Evolutionary conservation across 1,140 invertebrate genomes (phyloP).

Genomic region (Doryteuthis pealeii): DNA sequence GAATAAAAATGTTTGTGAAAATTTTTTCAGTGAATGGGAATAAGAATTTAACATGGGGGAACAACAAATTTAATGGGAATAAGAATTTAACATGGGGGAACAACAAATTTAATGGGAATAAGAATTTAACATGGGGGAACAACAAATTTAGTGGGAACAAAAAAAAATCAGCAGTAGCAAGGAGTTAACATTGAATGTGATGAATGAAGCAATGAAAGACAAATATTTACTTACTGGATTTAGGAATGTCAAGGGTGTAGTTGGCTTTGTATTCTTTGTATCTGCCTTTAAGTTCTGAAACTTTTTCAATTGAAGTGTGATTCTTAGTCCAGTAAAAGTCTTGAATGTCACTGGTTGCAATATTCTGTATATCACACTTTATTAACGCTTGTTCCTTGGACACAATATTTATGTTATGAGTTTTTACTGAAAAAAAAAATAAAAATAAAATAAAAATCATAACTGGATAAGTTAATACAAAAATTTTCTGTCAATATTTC

Average conservation of each 20-base stretch:
- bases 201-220: not conserved
- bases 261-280: not conserved
- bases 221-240: conserved; percentile 3
- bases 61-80: too few species aligned
- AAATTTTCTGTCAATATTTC: not conserved
- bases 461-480: not conserved
- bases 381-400: not conserved
- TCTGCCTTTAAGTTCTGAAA: not conserved
- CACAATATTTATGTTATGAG: not conserved
- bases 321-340: conserved; percentile 2
- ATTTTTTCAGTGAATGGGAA: too few species aligned
- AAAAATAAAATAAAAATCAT: not conserved
- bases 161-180: too few species aligned
- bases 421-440: not conserved
- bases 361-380: not conserved
- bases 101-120: too few species aligned
- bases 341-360: not conserved
- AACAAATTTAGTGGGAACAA: too few species aligned
- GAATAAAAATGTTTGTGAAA: too few species aligned
- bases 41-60: too few species aligned
- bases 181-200: too few species aligned
- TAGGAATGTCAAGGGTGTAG: conserved; percentile 1
- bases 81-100: too few species aligned
- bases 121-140: too few species aligned
- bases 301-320: not conserved